phyloP scores from a whole-genome alignment of 2,888 invertebrate genomes.

The Blomia tropicalis region DNA sequence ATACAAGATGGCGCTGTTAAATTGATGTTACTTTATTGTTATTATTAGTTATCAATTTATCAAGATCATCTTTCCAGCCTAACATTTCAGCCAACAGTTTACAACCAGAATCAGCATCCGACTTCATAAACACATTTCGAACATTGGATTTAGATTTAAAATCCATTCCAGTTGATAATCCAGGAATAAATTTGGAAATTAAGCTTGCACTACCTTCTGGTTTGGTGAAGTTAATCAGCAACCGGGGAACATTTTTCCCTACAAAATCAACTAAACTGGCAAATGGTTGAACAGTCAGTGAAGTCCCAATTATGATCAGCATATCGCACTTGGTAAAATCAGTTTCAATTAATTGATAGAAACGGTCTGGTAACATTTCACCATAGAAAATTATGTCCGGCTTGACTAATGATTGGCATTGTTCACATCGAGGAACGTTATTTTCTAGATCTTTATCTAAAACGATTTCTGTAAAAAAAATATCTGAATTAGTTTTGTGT shows the following conservation, averaged over 20 bases:
- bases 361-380: constrained; percentile 60
- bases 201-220: constrained; percentile 40
- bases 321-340: constrained; percentile 77
- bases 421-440: constrained; percentile 51
- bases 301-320: constrained; percentile 85
- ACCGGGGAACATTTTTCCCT: constrained; percentile 53
- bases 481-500: not conserved
- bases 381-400: constrained; percentile 85
- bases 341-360: constrained; percentile 48
- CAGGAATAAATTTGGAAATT: constrained; percentile 24
- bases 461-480: constrained; percentile 31
- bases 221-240: constrained; percentile 71
- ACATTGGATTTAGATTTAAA: constrained; percentile 47
- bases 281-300: constrained; percentile 82
- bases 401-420: constrained; percentile 25
- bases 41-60: not conserved
- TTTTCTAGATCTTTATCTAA: constrained; percentile 51
- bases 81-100: constrained; percentile 53
- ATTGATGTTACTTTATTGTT: too few relatives aligned
- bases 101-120: constrained; percentile 68
- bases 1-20: not conserved
- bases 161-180: constrained; percentile 40
- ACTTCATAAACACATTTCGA: constrained; percentile 61
- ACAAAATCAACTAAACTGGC: constrained; percentile 67
- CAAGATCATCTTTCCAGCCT: constrained; percentile 49